Percentiles rank a stretch among this genome's conserved stretches.
Evolutionary conservation across 2,797 vertebrate genomes (phyloP).

Genomic region (Lepus townsendii): DNA sequence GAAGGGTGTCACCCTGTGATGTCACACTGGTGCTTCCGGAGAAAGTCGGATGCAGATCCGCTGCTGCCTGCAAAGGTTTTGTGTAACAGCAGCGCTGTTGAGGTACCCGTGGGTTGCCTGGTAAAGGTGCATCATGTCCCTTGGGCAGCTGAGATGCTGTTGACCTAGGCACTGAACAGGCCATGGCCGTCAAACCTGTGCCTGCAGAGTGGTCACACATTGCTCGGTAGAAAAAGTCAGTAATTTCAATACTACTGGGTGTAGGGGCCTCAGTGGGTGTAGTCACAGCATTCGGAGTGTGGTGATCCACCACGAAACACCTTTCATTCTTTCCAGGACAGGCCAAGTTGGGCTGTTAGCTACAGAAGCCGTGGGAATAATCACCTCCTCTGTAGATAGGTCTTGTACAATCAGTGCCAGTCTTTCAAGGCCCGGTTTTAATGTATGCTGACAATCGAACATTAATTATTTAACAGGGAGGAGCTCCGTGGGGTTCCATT

Average conservation of each 20-base stretch:
- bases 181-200: neutral
- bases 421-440: neutral
- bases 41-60: neutral
- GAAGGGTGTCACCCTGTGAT: neutral
- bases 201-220: neutral
- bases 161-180: neutral
- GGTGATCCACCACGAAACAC: neutral
- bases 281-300: neutral
- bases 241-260: neutral
- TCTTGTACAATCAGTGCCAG: too few relatives aligned
- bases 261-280: neutral
- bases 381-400: neutral
- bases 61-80: neutral
- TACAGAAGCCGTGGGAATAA: neutral
- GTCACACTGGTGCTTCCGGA: neutral
- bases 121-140: neutral
- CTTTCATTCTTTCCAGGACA: too few relatives aligned
- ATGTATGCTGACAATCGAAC: neutral
- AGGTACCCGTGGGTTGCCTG: neutral
- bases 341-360: neutral
- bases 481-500: neutral
- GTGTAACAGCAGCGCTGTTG: neutral
- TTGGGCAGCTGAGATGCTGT: neutral
- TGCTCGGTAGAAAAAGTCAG: neutral
- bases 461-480: neutral